A percentile compares a stretch with the other conserved stretches of the same genome.
Evolutionary conservation across 2,888 invertebrate genomes (phyloP).

Genomic region (Sinopyrophorus schimmeli): DNA sequence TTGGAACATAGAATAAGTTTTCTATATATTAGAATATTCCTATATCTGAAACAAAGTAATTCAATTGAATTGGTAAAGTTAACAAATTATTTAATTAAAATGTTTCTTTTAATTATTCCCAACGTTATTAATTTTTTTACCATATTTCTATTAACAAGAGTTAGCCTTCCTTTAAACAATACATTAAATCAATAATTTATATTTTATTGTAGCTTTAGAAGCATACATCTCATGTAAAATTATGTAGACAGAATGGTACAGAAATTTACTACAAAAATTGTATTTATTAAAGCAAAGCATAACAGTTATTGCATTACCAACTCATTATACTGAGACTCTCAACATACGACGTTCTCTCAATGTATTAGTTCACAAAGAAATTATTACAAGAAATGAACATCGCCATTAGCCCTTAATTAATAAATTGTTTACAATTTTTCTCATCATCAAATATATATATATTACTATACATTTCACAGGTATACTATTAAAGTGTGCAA

Average conservation of each 20-base stretch:
- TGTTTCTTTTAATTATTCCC: no score
- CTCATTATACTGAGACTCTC: slow-evolving; percentile 22
- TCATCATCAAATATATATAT: slow-evolving; percentile 21
- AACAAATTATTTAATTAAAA: no score
- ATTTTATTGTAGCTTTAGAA: slow-evolving; percentile 28
- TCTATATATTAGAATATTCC: no score
- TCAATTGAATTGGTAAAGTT: no score
- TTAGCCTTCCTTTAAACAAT: no score
- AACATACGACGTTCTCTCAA: slow-evolving; percentile 16
- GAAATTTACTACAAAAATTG: slow-evolving; percentile 26
- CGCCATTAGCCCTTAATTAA: slow-evolving; percentile 9
- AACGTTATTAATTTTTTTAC: no score
- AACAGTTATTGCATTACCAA: slow-evolving; percentile 32
- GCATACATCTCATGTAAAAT: slow-evolving; percentile 28
- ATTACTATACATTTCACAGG: slow-evolving; percentile 30
- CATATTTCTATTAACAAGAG: no score
- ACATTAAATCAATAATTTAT: slow-evolving; percentile 12
- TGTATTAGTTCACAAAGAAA: slow-evolving; percentile 16
- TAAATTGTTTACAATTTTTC: slow-evolving; percentile 22
- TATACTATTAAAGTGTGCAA: slow-evolving; percentile 31
- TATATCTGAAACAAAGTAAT: no score
- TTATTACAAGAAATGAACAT: slow-evolving; percentile 22
- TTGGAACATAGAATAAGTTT: no score
- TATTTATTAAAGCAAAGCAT: slow-evolving; percentile 33
- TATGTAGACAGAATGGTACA: slow-evolving; percentile 25